Evolutionary conservation across 1,140 invertebrate genomes (phyloP).

Genomic region (Micrasema minimum): DNA sequence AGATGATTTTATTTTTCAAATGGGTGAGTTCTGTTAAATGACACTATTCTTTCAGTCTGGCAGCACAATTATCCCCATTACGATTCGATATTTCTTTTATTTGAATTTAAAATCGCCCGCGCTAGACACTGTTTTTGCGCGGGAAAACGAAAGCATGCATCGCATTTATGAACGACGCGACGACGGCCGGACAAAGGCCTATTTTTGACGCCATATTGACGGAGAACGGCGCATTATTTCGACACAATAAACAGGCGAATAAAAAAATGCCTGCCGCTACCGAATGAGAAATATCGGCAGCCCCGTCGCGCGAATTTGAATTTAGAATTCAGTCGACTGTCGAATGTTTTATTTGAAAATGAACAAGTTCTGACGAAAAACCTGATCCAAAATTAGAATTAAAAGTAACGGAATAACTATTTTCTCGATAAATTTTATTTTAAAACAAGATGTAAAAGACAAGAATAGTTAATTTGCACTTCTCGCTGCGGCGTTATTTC

Average conservation of each 20-base stretch:
- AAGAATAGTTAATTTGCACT: no score
- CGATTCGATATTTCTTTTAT: conserved; percentile 6
- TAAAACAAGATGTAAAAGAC: no score
- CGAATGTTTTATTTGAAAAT: neutral
- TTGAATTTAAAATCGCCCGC: conserved; percentile 20
- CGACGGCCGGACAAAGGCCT: conserved; percentile 19
- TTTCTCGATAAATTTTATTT: no score
- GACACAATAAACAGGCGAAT: conserved; percentile 21
- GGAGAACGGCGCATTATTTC: conserved; percentile 20
- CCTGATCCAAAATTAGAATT: no score
- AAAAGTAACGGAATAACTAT: no score
- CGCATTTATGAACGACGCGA: conserved; percentile 29
- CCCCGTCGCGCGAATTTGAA: conserved; percentile 8
- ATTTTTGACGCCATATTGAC: conserved; percentile 33
- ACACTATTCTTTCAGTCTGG: conserved; percentile 10
- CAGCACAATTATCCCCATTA: neutral
- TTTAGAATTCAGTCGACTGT: conserved; percentile 13
- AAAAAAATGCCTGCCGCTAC: conserved; percentile 9
- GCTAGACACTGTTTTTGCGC: conserved; percentile 23
- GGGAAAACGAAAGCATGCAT: conserved; percentile 27
- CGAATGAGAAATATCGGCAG: conserved; percentile 23
- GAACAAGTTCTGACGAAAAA: neutral
- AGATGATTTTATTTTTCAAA: no score
- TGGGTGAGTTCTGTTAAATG: no score
- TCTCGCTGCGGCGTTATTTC: no score